phyloP scores from a whole-genome alignment of 1,140 invertebrate species.

The Gonioctena quinquepunctata region DNA sequence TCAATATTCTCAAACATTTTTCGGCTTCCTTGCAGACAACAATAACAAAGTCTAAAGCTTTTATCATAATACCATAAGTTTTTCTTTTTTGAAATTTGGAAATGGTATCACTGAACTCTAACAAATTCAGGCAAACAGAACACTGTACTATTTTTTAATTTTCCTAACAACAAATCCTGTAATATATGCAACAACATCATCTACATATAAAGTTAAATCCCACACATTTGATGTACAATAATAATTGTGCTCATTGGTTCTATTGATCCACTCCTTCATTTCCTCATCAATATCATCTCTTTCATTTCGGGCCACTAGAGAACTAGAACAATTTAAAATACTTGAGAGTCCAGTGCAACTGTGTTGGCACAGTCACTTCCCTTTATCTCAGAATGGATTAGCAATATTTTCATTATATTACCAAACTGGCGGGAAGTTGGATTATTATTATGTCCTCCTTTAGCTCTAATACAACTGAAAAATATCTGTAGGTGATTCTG shows the following conservation, averaged over 20 bases:
- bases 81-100: conserved; percentile 13
- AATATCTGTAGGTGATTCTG: conserved; percentile 37
- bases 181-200: conserved; percentile 29
- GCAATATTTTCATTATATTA: conserved; percentile 29
- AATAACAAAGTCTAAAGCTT: conserved; percentile 23
- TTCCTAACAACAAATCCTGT: conserved; percentile 33
- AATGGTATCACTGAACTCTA: conserved; percentile 14
- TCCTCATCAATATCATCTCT: not conserved
- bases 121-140: conserved; percentile 14
- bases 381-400: conserved; percentile 30
- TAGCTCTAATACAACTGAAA: conserved; percentile 32
- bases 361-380: conserved; percentile 24
- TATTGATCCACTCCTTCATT: conserved; percentile 4
- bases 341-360: conserved; percentile 24
- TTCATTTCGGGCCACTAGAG: not conserved
- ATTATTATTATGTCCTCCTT: conserved; percentile 39
- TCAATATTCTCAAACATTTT: no score
- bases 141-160: conserved; percentile 27
- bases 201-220: not conserved
- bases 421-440: conserved; percentile 37
- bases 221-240: not conserved
- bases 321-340: conserved; percentile 35
- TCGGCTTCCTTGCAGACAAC: conserved; percentile 22
- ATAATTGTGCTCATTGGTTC: not conserved
- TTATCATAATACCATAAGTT: conserved; percentile 18